These are phyloP conservation scores for Pantherophis guttatus DNA, from an alignment of 2,113 vertebrate species.

Conservation along the genomic window DNA sequence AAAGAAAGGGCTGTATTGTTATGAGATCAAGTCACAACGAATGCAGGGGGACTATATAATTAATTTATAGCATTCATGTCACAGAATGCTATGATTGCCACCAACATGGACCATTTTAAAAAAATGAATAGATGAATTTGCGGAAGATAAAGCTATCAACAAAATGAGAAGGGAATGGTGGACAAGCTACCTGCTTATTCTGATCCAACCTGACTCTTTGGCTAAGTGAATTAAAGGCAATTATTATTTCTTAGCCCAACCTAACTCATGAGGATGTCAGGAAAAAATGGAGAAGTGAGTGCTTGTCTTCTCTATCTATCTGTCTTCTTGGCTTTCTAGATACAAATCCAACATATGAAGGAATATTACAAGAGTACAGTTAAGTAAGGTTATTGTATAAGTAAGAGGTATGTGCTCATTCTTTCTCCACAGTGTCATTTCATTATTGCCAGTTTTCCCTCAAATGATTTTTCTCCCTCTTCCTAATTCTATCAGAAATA, in stretches of 20 bases:
- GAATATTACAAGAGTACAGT: background rate
- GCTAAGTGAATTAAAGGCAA: background rate
- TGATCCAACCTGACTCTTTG: background rate
- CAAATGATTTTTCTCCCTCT: background rate
- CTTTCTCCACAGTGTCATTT: background rate
- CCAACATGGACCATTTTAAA: background rate
- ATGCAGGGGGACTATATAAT: background rate
- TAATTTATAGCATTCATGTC: background rate
- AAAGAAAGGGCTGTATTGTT: background rate
- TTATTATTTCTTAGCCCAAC: background rate
- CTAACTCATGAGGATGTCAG: background rate
- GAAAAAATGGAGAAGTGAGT: background rate
- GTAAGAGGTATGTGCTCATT: background rate
- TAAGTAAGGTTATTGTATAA: background rate
- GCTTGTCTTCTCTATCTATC: background rate
- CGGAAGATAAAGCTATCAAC: background rate
- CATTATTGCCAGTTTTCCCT: background rate
- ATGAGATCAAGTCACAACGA: background rate
- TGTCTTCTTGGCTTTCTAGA: background rate
- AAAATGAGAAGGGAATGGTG: background rate
- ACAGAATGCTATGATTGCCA: background rate
- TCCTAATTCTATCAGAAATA: background rate
- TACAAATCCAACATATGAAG: background rate
- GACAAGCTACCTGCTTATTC: background rate
- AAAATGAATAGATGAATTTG: background rate